phyloP scores from a whole-genome alignment of 30 jellyfish, hydroid and myxozoan species.

The Aurelia sp. region DNA sequence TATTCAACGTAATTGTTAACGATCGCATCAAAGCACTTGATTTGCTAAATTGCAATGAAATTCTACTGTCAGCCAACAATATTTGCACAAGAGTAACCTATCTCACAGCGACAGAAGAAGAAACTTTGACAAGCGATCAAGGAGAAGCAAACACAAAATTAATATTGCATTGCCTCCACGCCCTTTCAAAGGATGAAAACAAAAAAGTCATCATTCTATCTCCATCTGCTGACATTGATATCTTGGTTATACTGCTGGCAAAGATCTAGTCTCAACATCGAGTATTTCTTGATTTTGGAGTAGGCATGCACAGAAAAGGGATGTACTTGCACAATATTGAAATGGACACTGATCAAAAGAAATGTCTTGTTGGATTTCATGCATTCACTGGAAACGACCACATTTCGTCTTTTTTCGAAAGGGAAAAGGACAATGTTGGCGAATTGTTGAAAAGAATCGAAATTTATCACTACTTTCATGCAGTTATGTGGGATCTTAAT shows the following conservation, averaged over 20 bases:
- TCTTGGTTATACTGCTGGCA: conserved; percentile 6
- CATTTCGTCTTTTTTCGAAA: conserved; percentile 2
- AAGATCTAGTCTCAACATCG: not conserved
- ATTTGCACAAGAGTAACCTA: too few species aligned
- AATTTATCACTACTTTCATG: not conserved
- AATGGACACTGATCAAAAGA: not conserved
- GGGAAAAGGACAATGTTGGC: conserved; percentile 3
- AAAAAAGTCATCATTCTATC: conserved; percentile 18
- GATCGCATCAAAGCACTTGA: too few species aligned
- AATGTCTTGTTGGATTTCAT: conserved; percentile 8
- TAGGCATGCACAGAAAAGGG: conserved; percentile 9
- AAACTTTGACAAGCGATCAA: conserved; percentile 58
- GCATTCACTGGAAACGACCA: conserved; percentile 21
- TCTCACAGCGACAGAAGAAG: too few species aligned
- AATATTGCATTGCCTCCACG: conserved; percentile 53
- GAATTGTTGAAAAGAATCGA: not conserved
- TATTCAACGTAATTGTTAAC: too few species aligned
- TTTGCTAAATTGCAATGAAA: too few species aligned
- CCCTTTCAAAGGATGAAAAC: conserved; percentile 1
- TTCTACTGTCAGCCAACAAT: too few species aligned
- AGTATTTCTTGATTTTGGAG: conserved; percentile 11
- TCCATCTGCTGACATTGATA: conserved; percentile 39
- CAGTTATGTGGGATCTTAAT: not conserved
- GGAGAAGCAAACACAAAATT: conserved; percentile 72
- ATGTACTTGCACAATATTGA: not conserved